Evolutionary conservation across 2,113 vertebrate species (phyloP).

Genomic region (Oxyura jamaicensis): DNA sequence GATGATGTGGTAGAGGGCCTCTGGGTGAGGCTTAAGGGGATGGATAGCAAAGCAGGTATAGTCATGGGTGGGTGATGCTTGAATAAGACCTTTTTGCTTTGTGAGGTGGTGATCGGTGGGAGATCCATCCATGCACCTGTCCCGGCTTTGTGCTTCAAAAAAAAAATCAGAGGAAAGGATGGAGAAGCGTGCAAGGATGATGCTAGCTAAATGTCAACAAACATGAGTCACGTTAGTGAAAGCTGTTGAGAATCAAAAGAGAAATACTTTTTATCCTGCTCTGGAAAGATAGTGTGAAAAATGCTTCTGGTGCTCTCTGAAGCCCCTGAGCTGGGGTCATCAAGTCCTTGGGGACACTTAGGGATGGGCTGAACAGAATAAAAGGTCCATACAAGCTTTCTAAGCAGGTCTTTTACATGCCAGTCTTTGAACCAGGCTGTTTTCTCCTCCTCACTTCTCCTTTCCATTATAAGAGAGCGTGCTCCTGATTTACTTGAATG

Average conservation of each 20-base stretch:
- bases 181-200: neutral
- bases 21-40: too few relatives aligned
- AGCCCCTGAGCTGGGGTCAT: neutral
- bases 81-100: slow-evolving; percentile 54
- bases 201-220: slow-evolving; percentile 14
- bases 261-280: neutral
- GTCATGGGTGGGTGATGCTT: neutral
- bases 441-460: neutral
- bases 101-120: neutral
- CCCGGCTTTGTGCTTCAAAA: neutral
- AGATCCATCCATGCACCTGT: neutral
- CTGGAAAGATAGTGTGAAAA: neutral
- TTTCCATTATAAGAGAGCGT: neutral
- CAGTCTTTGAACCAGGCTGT: neutral
- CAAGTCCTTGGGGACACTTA: neutral
- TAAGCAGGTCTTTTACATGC: too few relatives aligned
- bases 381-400: neutral
- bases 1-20: too few relatives aligned
- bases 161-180: neutral
- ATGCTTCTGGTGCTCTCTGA: fast-evolving
- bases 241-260: neutral
- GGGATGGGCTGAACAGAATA: neutral
- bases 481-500: neutral
- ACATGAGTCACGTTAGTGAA: neutral
- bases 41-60: too few relatives aligned